Base-by-base conservation (phyloP, 1,140 invertebrate genomes). In the Drosophila miranda region DNA sequence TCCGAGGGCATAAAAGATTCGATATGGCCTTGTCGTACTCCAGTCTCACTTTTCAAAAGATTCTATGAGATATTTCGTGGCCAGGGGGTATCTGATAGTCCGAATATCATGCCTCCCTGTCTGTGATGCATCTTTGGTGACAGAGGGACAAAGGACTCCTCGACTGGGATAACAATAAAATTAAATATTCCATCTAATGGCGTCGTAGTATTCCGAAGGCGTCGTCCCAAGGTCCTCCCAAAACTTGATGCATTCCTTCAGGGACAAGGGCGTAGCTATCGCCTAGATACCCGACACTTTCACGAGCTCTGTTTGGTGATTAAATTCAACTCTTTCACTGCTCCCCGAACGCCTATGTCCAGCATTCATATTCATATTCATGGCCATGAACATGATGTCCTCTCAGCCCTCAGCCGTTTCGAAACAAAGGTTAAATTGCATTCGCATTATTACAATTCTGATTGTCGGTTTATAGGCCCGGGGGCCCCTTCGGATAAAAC, bases 141-240 rank as follows among this genome's bases (percentile, higher is more conserved):
- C 68, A 64, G 74, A 68, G 78, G 73, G 53, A 19, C 66, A 60
- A 48, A 45, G 46, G 52, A 48, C 48, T 52, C 55, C 34, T 13
- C 11, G 34, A 38, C 34, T 13, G 56, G 68, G 59, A 51, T 58
- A 75, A 86, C 82, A 87, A 86, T 86, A 87, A 86, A 86, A 86
- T 86, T 87, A 86, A 82, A 87, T 86, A 86, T 86, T 87, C 82
- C 72, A 86, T 82, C 87, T 87, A 86, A 86, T 86, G 82, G 82
- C 70, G 49, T 51, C 69, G 81, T 72, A 59, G 72, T 59, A 84
- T 71, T 55, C 76, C 81, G 74, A 77, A 81, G 77, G 81, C 72
- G 62, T 63, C 50, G 44, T 30, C 19, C 14, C 30, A 2, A 11
- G 8, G 3, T 19, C 44, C 14, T 13, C 34, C 16, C 16, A 11